Base-by-base conservation (phyloP, 2,113 vertebrate genomes). In the Psophia crepitans region DNA sequence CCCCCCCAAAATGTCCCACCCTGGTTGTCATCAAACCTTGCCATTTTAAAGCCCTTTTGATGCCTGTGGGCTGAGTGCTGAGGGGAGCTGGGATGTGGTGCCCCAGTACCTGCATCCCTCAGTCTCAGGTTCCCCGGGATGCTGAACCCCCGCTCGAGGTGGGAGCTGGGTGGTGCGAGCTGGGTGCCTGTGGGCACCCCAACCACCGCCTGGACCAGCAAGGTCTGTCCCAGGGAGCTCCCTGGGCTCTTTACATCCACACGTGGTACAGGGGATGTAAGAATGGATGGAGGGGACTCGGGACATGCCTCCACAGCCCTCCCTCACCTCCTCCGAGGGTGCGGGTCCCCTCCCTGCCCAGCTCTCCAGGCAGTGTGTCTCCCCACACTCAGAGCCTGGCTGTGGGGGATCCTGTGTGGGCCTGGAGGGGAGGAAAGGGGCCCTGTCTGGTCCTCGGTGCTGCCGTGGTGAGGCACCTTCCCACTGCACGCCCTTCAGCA, bases 181-280 rank as follows among this genome's bases (percentile, higher is more conserved):
- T 35, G 44, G n/a, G n/a, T 9, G 5, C 11, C 79, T 0, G 0
- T 4, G n/a, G 41, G 44, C 21, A 27, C n/a, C 24, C n/a, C 32
- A 21, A 68, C 37, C 30, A 15, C 21, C 2, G 1, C 26, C 22
- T 0, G 1, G 4, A 3, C 5, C 61, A n/a, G 57, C 20, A 18
- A 56, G 44, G 12, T 17, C 48, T 54, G 58, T 28, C 16, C 76
- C 30, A 3, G 8, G 32, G n/a, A 9, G 10, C 14, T 49, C 41
- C 11, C 3, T 11, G n/a, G 18, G 0, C 14, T 56, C 65, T 56
- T 58, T 32, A 33, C 44, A 53, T 2, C 68, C 46, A 11, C 41
- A 0, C 0, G 0, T 19, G 24, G 18, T 9, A 11, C 5, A 14
- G 23, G 26, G 27, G 19, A 8, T 4, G 60, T 1, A 41, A 41